Conservation (phyloP, 1,140 invertebrate genomes). For the Aphis craccivora region DNA sequence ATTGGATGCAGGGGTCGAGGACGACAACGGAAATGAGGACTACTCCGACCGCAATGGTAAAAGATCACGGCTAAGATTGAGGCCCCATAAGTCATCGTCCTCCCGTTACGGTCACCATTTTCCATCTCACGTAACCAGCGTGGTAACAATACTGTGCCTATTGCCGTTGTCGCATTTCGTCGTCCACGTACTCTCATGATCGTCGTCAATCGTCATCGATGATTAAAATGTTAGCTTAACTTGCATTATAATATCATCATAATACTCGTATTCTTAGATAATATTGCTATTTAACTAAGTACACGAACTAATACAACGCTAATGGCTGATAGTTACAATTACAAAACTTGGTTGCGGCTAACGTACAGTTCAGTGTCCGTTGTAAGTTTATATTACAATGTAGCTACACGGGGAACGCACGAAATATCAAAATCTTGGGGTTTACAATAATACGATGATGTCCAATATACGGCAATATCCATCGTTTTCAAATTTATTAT, state of each 20-base stretch:
- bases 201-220: background rate
- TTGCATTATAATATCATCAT: background rate
- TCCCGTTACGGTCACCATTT: background rate
- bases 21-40: background rate
- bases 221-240: background rate
- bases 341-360: background rate
- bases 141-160: background rate
- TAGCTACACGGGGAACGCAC: background rate
- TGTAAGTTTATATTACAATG: background rate
- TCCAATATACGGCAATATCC: background rate
- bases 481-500: background rate
- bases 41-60: background rate
- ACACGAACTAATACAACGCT: background rate
- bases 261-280: background rate
- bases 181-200: background rate
- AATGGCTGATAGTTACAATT: too few relatives aligned
- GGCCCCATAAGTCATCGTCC: too few relatives aligned
- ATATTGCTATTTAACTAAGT: background rate
- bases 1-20: background rate
- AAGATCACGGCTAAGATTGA: too few relatives aligned
- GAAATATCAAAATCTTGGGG: background rate
- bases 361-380: background rate
- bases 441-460: background rate
- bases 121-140: background rate
- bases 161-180: background rate